Base-by-base conservation (phyloP, 2,888 invertebrate species). In the Linnaemya vulpina region DNA sequence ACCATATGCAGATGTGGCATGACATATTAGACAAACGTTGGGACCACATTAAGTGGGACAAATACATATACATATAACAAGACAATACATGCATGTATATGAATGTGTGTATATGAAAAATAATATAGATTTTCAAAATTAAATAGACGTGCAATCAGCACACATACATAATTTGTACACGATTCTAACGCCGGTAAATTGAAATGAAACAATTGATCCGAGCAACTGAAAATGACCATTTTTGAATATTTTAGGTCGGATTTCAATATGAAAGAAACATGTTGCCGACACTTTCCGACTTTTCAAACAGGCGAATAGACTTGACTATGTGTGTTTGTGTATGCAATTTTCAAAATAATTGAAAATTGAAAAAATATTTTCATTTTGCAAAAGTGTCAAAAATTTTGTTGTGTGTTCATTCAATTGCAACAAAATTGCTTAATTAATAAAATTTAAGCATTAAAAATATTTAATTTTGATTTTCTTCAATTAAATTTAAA, bases 141-240 rank as follows among this genome's bases (percentile, higher is more conserved):
- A 17, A 65, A 75, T 25, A 43, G n/a, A 20, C 5, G 40, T 30
- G 1, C 51, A 20, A 20, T 0, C 20, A 7, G 22, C 17, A 53
- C 11, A 22, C 20, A 53, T 1, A 55, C 17, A 17, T 35, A 30
- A 9, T 58, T 30, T n/a, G 8, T 62, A 65, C n/a, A 46, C 30
- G 30, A 67, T 67, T 67, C 5, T 74, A 80, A 73, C 84, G 71
- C 82, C 71, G 76, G 63, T 9, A 49, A 43, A 51, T 70, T 62
- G 9, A 40, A 40, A 60, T 17, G 9, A 46, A 35, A 15, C 8
- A 75, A 79, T 71, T 84, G 65, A 75, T 80, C 17, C 38, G 35
- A 80, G 43, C 63, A 84, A 71, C 79, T 80, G 65, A 79, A 49
- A 55, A 63, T 79, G n/a, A 20, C 65, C 65, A 80, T 73, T 58